Base-by-base conservation (phyloP, 2,113 vertebrate species). In the Tragelaphus imberbis region DNA sequence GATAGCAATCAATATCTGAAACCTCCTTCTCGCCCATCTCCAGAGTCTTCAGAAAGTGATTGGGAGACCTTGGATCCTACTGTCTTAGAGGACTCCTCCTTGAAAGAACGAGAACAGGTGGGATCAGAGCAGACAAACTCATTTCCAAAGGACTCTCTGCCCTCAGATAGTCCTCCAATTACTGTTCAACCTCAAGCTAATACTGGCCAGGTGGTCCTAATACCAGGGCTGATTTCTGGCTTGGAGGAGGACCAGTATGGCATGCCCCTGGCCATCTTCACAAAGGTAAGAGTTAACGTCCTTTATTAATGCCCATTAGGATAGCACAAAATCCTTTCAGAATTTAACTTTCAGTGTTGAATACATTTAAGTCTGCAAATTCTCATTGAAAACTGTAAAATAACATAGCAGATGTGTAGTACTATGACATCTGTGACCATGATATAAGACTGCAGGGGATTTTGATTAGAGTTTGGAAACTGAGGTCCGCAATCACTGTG, bases 31-130 rank as follows among this genome's bases (percentile, higher is more conserved):
- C 98, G 77, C 0, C 19, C 98, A 68, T 99, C 99, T 47, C 99
- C 99, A 1, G 99, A 99, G 0, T 99, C 99, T 71, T 99, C 99
- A 0, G 99, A 99, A 98, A 99, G 99, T 96, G 99, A 99, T 98
- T 99, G 99, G 99, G 99, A 99, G 98, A 99, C 99, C 1, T 98
- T 99, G 97, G 99, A 99, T 97, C 99, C 99, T 47, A 99, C 99
- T 53, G 65, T 99, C 95, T 97, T 99, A 94, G 99, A 99, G 47
- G 99, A 99, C 9, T 97, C 98, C 49, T 91, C 28, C 79, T 49
- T 58, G 56, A 99, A 98, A 96, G 98, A 98, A 96, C 98, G 95
- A 90, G 98, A 98, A 36, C 30, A 3, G 92, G 95, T 97, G 65
- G 68, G 49, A 0, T 87, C 97, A 0, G 98, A 98, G 65, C 96